These are phyloP conservation scores for Tauraco hartlaubi DNA, from an alignment of 2,797 vertebrate species.

Conservation along the genomic window DNA sequence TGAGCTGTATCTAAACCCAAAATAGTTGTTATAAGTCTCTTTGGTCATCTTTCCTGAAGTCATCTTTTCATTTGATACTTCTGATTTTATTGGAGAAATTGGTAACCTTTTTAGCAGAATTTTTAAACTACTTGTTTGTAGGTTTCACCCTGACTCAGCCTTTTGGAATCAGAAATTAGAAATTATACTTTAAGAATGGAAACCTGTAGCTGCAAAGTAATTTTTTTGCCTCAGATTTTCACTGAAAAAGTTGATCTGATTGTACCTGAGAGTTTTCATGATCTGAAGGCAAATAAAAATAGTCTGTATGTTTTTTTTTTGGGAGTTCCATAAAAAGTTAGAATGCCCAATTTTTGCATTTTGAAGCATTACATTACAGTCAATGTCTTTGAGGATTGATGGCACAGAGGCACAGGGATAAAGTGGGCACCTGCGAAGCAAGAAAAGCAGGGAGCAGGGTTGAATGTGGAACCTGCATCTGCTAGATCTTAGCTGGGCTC, in stretches of 20 bases:
- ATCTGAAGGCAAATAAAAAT: neutral
- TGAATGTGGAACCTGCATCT: neutral
- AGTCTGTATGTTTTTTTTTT: neutral
- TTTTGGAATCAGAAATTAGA: neutral
- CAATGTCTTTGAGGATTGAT: neutral
- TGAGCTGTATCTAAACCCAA: neutral
- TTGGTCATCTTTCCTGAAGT: neutral
- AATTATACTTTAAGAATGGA: neutral
- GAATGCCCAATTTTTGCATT: neutral
- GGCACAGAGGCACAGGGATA: neutral
- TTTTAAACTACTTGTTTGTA: neutral
- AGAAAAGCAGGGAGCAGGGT: neutral
- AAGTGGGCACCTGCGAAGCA: neutral
- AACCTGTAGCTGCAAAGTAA: accelerated
- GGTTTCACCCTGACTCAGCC: neutral
- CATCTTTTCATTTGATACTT: neutral
- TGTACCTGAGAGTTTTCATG: neutral
- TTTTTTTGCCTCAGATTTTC: neutral
- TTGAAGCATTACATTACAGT: neutral
- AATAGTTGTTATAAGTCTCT: neutral
- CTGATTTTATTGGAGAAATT: neutral
- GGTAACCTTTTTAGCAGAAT: neutral
- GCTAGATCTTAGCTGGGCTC: neutral
- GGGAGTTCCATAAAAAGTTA: accelerated
- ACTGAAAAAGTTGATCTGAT: neutral